These are phyloP conservation scores for Bergia puertoricense DNA, from an alignment of 92 coral and sea anemone species.

Conservation along the genomic window DNA sequence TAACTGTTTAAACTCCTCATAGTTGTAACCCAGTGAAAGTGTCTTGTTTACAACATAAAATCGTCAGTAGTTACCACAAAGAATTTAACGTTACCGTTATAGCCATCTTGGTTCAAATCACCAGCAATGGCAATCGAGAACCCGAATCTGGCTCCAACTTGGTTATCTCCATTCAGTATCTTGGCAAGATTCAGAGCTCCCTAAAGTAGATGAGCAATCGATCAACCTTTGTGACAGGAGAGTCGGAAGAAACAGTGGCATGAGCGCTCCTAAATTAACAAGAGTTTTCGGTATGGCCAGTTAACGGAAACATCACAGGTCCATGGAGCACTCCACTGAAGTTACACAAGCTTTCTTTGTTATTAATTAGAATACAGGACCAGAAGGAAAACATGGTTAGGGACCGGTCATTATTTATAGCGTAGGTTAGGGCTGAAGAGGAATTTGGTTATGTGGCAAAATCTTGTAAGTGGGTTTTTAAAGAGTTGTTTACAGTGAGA, in stretches of 20 bases:
- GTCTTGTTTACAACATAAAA: not conserved
- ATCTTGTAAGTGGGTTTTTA: no score
- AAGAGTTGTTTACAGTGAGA: no score
- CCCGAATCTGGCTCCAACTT: slow-evolving; percentile 68
- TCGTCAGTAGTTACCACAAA: not conserved
- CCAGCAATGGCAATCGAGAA: slow-evolving; percentile 85
- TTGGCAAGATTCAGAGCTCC: slow-evolving; percentile 65
- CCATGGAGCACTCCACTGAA: no score
- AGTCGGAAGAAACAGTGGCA: no score
- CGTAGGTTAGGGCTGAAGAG: no score
- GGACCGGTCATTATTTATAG: no score
- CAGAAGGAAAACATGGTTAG: no score
- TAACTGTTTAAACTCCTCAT: not conserved
- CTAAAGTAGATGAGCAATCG: not conserved
- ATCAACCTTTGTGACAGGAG: not conserved
- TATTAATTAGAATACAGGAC: no score
- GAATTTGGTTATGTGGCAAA: no score
- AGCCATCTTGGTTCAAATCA: slow-evolving; percentile 77
- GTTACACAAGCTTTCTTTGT: no score
- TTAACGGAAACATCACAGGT: no score
- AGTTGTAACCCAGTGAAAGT: not conserved
- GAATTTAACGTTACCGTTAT: slow-evolving; percentile 50
- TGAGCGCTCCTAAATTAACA: not conserved
- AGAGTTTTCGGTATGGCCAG: no score
- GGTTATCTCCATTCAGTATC: slow-evolving; percentile 73